A percentile compares a stretch with the other conserved stretches of the same genome.
Conservation (phyloP, 2,113 vertebrate genomes). For the Brevimyrus niger region DNA sequence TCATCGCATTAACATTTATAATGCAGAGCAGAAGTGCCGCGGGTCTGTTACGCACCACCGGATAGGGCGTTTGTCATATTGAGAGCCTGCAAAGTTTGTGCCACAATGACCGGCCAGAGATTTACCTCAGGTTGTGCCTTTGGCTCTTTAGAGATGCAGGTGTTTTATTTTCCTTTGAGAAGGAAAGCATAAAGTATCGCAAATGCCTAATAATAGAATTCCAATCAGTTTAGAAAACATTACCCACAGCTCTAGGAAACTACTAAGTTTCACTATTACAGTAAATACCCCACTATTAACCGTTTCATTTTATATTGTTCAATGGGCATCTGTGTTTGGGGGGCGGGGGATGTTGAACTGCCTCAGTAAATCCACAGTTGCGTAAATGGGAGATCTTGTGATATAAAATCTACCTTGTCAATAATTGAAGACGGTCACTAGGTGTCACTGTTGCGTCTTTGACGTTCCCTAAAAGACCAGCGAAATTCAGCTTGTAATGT, state of each 20-base stretch:
- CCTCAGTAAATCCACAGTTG: neutral
- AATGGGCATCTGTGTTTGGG: neutral
- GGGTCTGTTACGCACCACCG: neutral
- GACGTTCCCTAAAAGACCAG: neutral
- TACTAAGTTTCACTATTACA: neutral
- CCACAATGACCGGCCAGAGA: neutral
- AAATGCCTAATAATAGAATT: neutral
- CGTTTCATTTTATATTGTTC: neutral
- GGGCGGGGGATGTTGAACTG: neutral
- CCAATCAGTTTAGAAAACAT: neutral
- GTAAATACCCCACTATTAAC: neutral
- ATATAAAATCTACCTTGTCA: neutral
- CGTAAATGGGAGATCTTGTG: neutral
- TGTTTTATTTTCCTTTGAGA: neutral
- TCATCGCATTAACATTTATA: neutral
- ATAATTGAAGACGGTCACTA: neutral
- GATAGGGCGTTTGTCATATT: neutral
- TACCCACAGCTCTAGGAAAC: neutral
- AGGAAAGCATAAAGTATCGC: neutral
- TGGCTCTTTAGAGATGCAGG: neutral
- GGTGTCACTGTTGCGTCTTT: neutral
- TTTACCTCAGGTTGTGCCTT: neutral
- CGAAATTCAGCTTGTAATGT: neutral
- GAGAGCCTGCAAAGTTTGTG: neutral
- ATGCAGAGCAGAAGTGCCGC: neutral